These are phyloP conservation scores for Formica aserva DNA, from an alignment of 2,888 invertebrate genomes.

Conservation along the genomic window DNA sequence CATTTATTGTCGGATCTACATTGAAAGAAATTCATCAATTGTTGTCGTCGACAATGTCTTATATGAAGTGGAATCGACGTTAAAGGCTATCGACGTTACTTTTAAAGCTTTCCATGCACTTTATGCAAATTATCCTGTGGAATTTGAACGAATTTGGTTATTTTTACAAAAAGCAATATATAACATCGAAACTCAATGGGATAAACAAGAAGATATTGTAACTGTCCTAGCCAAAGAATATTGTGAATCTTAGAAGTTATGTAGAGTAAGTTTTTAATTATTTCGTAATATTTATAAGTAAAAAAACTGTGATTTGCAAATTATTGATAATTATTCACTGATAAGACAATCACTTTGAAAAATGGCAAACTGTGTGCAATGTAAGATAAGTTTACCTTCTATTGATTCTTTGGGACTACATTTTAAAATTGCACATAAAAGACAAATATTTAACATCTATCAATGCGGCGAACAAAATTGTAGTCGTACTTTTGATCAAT, in stretches of 20 bases:
- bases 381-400: too few species aligned
- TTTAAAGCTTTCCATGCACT: slow-evolving; percentile 15
- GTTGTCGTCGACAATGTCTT: not conserved
- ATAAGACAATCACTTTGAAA: too few species aligned
- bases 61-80: not conserved
- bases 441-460: too few species aligned
- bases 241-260: not conserved
- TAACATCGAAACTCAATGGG: not conserved
- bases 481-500: too few species aligned
- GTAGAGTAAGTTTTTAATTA: not conserved
- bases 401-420: too few species aligned
- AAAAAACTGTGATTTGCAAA: not conserved
- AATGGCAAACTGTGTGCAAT: too few species aligned
- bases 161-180: not conserved
- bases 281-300: not conserved
- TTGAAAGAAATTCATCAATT: not conserved
- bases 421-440: too few species aligned
- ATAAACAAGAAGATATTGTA: slow-evolving; percentile 8
- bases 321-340: not conserved
- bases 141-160: slow-evolving; percentile 6
- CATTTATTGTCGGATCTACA: not conserved
- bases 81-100: not conserved
- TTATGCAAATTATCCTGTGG: not conserved
- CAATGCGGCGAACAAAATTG: too few species aligned
- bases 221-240: not conserved